Percentiles rank a stretch among this genome's conserved stretches.
These are phyloP conservation scores for Saguinus imperator DNA, from an alignment of 2,113 vertebrate species.

Conservation along the genomic window DNA sequence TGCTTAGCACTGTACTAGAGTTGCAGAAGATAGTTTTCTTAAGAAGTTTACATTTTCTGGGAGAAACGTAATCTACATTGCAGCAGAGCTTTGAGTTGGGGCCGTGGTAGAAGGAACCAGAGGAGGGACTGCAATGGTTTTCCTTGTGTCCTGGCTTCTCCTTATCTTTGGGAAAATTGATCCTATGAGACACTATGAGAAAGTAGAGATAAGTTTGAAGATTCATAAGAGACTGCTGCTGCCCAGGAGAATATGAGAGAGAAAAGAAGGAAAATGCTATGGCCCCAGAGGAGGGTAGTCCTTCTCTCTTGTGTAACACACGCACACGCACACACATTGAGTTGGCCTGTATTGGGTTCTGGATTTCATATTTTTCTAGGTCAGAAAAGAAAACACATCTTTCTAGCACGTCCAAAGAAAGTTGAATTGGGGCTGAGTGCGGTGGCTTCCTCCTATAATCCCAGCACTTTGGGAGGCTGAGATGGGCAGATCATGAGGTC, in stretches of 20 bases:
- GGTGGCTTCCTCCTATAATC: no score
- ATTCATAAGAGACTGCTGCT: not conserved
- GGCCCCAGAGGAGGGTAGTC: not conserved
- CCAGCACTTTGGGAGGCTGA: no score
- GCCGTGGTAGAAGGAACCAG: no score
- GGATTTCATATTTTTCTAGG: not conserved
- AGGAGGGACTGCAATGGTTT: not conserved
- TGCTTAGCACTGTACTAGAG: not conserved
- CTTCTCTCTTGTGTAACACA: not conserved
- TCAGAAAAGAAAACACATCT: not conserved
- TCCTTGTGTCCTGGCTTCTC: not conserved
- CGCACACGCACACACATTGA: accelerated
- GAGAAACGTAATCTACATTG: not conserved
- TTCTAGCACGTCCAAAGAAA: not conserved
- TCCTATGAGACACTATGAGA: not conserved
- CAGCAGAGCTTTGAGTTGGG: not conserved
- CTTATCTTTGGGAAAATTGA: not conserved
- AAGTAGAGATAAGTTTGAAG: not conserved
- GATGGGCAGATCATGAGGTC: no score
- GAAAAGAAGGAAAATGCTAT: not conserved
- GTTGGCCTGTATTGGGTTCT: not conserved
- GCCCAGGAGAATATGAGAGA: not conserved
- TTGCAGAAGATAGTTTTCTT: not conserved
- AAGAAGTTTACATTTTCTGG: not conserved
- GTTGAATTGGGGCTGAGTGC: not conserved